Conservation (phyloP, 2,888 invertebrate species). For the Calameuta pallipes region DNA sequence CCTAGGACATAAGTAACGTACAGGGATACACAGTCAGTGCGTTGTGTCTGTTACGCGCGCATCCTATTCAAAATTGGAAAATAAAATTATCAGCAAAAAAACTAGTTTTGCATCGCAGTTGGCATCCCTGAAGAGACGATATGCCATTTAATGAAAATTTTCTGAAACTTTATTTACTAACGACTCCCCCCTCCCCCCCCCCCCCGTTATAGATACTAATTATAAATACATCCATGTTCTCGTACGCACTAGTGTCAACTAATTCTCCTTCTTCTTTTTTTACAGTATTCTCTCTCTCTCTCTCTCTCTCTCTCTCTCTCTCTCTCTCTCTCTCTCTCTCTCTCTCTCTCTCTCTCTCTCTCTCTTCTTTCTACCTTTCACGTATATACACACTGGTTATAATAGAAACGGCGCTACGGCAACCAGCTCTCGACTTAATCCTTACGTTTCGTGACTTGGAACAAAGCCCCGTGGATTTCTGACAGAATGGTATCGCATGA, state of each 20-base stretch:
- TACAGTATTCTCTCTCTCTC: neutral
- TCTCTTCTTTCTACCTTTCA: neutral
- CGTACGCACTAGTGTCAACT: neutral
- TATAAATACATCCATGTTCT: constrained; percentile 19
- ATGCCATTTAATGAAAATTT: neutral
- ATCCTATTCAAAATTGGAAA: neutral
- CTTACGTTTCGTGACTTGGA: constrained; percentile 65
- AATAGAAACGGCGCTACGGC: neutral
- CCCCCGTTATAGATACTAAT: constrained; percentile 23
- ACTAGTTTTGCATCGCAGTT: neutral
- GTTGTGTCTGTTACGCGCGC: neutral
- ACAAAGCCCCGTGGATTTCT: constrained; percentile 65
- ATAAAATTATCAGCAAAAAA: neutral
- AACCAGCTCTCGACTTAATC: constrained; percentile 59
- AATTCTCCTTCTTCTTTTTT: neutral
- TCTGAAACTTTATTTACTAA: constrained; percentile 36
- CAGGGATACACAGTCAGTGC: too few species aligned
- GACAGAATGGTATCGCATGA: constrained; percentile 63
- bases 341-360: neutral
- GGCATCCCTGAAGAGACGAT: neutral
- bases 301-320: too few species aligned
- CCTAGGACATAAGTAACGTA: neutral
- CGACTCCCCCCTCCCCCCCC: constrained; percentile 31
- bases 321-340: too few species aligned
- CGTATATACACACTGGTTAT: neutral